Evolutionary conservation across 2,888 invertebrate genomes (phyloP).

Genomic region (Spodoptera exigua): DNA sequence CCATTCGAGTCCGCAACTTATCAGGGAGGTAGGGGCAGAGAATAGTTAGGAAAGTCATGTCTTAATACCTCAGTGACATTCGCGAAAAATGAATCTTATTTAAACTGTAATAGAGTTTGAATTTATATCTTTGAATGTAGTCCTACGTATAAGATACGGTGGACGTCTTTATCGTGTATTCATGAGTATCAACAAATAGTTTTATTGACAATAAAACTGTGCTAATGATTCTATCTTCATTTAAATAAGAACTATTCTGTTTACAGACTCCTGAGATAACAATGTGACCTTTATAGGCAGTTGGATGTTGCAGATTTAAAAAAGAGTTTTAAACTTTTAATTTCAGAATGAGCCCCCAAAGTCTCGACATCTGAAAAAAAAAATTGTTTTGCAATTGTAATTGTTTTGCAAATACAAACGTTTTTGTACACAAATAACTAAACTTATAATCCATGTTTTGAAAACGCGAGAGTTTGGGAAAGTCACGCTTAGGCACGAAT

Average conservation of each 20-base stretch:
- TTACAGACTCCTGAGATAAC: not conserved
- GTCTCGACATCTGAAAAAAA: no score
- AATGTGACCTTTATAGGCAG: no score
- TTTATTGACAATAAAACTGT: conserved; percentile 41
- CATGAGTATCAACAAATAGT: conserved; percentile 38
- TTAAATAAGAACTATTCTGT: conserved; percentile 5
- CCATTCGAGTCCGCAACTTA: conserved; percentile 64
- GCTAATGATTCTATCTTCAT: conserved; percentile 13
- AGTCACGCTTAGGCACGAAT: no score
- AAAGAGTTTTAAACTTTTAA: no score
- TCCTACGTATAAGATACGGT: not conserved
- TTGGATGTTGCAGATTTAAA: no score
- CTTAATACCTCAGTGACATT: conserved; percentile 36
- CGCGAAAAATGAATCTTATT: conserved; percentile 33
- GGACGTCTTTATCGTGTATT: conserved; percentile 14
- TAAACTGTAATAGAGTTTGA: conserved; percentile 21
- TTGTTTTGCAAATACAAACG: no score
- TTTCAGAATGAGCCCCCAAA: no score
- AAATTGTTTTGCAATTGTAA: no score
- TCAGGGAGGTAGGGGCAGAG: conserved; percentile 52
- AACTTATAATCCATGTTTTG: no score
- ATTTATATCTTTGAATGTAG: not conserved
- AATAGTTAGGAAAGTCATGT: conserved; percentile 65
- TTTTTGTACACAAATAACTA: no score
- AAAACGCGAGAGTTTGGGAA: no score